phyloP scores from a whole-genome alignment of 2,888 invertebrate genomes.

The Tachina grossa region DNA sequence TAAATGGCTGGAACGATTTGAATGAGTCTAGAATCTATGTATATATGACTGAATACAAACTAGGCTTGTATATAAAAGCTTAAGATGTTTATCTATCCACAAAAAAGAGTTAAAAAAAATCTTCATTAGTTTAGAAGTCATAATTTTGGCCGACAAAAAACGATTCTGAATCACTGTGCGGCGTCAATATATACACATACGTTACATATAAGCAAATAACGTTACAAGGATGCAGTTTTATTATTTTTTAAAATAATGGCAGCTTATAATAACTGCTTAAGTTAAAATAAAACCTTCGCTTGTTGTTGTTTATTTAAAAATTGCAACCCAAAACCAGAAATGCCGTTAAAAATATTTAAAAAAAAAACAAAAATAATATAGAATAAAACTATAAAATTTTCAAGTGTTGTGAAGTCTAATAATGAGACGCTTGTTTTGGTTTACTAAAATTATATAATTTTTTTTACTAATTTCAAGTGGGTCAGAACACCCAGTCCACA shows the following conservation, averaged over 20 bases:
- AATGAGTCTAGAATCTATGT: too few relatives aligned
- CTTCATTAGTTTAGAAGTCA: too few relatives aligned
- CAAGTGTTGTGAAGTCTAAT: background rate
- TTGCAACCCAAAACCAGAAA: conserved; percentile 3
- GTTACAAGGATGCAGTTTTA: conserved; percentile 8
- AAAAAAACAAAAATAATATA: background rate
- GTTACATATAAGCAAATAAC: background rate
- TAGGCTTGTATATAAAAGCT: too few relatives aligned
- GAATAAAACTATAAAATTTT: background rate
- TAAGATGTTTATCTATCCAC: too few relatives aligned
- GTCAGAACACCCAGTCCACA: too few relatives aligned
- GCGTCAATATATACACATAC: background rate
- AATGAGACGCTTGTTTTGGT: too few relatives aligned
- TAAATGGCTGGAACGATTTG: too few relatives aligned
- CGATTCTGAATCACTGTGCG: conserved; percentile 4
- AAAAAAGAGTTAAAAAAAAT: too few relatives aligned
- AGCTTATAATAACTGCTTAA: conserved; percentile 52
- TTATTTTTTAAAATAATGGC: conserved; percentile 41
- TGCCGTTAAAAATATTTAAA: background rate
- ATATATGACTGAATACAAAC: too few relatives aligned
- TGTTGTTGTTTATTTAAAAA: conserved; percentile 50
- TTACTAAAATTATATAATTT: too few relatives aligned
- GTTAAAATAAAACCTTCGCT: conserved; percentile 63
- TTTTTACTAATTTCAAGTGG: too few relatives aligned
- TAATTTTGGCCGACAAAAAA: background rate